Evolutionary conservation across 2,113 vertebrate genomes (phyloP).

Genomic region (Pollachius pollachius): DNA sequence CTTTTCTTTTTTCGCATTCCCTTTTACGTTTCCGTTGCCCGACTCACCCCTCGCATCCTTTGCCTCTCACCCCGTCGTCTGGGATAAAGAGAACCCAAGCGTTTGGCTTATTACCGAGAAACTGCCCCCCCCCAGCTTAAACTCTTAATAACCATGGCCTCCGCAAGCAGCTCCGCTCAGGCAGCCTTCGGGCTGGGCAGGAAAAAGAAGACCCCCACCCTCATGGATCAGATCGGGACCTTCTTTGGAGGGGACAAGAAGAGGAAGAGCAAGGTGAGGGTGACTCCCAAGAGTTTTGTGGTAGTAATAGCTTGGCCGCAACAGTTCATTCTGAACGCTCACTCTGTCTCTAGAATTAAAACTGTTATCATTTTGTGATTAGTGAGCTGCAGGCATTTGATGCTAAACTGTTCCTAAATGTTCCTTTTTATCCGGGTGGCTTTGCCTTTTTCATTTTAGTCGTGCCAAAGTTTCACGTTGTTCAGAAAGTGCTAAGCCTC

Average conservation of each 20-base stretch:
- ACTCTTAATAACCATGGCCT: conserved; percentile 84
- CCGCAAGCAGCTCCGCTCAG: conserved; percentile 89
- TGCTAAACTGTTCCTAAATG: no score
- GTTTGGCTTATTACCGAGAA: conserved; percentile 61
- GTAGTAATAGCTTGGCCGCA: no score
- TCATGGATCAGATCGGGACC: conserved; percentile 94
- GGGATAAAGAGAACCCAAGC: conserved; percentile 33
- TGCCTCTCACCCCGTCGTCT: conserved; percentile 45
- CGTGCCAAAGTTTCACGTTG: conserved; percentile 39
- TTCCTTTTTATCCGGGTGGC: conserved; percentile 10
- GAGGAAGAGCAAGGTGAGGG: conserved; percentile 97
- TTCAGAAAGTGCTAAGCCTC: not conserved
- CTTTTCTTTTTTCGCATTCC: conserved; percentile 18
- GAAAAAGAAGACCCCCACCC: conserved; percentile 86
- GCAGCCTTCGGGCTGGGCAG: conserved; percentile 80
- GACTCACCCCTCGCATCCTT: conserved; percentile 32
- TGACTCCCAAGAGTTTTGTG: conserved; percentile 23
- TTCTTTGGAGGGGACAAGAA: conserved; percentile 96
- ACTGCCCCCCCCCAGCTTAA: conserved; percentile 31
- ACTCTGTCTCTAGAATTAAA: conserved; percentile 17
- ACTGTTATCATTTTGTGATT: conserved; percentile 22
- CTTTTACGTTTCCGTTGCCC: conserved; percentile 17
- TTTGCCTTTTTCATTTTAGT: conserved; percentile 20
- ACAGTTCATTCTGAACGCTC: no score
- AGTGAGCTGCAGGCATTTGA: no score